Evolutionary conservation across 2,113 vertebrate genomes (phyloP).

Genomic region (Pelecanus crispus): DNA sequence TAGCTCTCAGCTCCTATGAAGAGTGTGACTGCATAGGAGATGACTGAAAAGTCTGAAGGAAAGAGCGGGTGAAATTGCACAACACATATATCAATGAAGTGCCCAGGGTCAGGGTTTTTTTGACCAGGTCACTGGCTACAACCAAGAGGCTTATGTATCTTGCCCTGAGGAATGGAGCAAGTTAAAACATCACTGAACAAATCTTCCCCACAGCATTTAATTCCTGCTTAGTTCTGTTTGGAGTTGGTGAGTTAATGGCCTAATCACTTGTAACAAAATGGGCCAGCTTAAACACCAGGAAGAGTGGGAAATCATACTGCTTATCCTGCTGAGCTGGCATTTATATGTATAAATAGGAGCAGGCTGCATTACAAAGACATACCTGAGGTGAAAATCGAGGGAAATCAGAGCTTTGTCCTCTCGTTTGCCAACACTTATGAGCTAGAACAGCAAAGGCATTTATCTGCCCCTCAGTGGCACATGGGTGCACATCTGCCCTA

Average conservation of each 20-base stretch:
- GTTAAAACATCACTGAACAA: background rate
- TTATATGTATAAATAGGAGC: background rate
- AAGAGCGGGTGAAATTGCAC: background rate
- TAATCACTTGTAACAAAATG: slow-evolving; percentile 6
- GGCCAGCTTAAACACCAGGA: background rate
- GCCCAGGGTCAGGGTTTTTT: background rate
- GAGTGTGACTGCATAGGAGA: background rate
- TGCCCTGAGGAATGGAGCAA: background rate
- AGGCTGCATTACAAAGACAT: background rate
- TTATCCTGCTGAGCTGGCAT: slow-evolving; percentile 22
- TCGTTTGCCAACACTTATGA: background rate
- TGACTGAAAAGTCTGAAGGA: background rate
- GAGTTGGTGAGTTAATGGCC: background rate
- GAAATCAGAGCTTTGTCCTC: background rate
- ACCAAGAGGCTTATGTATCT: background rate
- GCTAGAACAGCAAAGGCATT: background rate
- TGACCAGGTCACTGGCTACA: background rate
- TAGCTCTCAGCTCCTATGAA: background rate
- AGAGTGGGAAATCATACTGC: background rate
- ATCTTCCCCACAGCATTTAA: background rate
- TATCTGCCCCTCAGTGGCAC: background rate
- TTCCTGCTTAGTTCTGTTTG: slow-evolving; percentile 1
- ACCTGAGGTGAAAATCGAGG: background rate
- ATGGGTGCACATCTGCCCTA: background rate
- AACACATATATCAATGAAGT: background rate